Evolutionary conservation across 2,797 vertebrate species (phyloP).

Genomic region (Channa striata): DNA sequence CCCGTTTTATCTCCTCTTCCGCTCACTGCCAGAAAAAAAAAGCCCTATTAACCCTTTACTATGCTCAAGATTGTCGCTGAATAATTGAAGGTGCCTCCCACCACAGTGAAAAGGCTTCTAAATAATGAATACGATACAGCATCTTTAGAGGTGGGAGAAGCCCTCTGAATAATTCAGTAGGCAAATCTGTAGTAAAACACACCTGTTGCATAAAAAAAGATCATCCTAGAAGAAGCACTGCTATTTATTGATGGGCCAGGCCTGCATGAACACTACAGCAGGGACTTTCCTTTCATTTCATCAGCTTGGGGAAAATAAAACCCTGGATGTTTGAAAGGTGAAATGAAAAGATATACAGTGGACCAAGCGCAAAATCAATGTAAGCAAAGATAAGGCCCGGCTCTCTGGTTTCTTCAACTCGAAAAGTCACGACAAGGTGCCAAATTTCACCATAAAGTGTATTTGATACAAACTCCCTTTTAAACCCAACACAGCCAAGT

Average conservation of each 20-base stretch:
- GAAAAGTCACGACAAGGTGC: not conserved
- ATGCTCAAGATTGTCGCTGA: conserved; percentile 84
- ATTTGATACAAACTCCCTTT: not conserved
- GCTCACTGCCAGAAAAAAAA: conserved; percentile 71
- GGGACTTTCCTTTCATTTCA: conserved; percentile 11
- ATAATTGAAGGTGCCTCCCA: conserved; percentile 84
- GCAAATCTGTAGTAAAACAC: conserved; percentile 84
- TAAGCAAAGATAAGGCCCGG: not conserved
- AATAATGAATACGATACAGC: conserved; percentile 82
- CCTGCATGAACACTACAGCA: not conserved
- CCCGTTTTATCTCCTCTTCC: conserved; percentile 64
- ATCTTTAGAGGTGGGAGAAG: conserved; percentile 82
- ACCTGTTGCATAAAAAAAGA: conserved; percentile 76
- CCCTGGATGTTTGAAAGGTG: conserved; percentile 11
- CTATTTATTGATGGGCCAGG: conserved; percentile 48
- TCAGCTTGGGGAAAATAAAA: conserved; percentile 15
- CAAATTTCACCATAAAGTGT: not conserved
- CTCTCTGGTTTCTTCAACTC: too few species aligned
- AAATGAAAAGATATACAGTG: conserved; percentile 5
- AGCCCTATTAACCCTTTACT: conserved; percentile 85
- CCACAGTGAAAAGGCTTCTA: conserved; percentile 78
- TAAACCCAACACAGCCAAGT: not conserved
- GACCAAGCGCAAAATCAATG: not conserved
- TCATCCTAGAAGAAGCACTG: conserved; percentile 14
- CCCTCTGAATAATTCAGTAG: conserved; percentile 81